Conservation (phyloP, 37 sponge, comb jelly and placozoan species). For the Bolinopsis microptera region DNA sequence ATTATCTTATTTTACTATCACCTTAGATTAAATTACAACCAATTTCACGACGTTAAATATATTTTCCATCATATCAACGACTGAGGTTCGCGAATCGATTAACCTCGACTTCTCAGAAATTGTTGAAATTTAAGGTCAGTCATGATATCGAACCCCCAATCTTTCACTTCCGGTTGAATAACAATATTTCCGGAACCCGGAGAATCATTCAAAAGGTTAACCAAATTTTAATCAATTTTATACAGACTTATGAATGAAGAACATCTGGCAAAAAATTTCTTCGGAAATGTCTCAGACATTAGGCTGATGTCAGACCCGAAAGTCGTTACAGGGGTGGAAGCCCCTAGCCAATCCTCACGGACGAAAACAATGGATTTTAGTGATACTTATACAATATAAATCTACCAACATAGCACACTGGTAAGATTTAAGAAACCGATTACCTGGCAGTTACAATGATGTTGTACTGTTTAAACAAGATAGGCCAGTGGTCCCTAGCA, state of each 20-base stretch:
- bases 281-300: not conserved
- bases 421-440: too few relatives aligned
- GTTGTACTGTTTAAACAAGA: conserved; percentile 4
- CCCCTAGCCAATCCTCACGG: conserved; percentile 57
- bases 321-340: not conserved
- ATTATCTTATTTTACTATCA: too few relatives aligned
- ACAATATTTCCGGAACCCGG: not conserved
- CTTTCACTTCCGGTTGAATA: not conserved
- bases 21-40: too few relatives aligned
- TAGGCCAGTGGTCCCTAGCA: conserved; percentile 48
- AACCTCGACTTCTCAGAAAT: too few relatives aligned
- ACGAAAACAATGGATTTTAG: not conserved
- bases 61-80: too few relatives aligned
- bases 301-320: conserved; percentile 28
- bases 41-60: too few relatives aligned
- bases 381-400: not conserved
- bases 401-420: not conserved
- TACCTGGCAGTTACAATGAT: conserved; percentile 39
- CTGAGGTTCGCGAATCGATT: too few relatives aligned
- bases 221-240: too few relatives aligned
- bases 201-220: not conserved
- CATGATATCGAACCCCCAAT: not conserved
- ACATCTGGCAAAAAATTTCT: not conserved
- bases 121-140: too few relatives aligned
- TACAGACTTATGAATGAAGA: too few relatives aligned